Percentiles rank a stretch among this genome's conserved stretches.
These are phyloP conservation scores for Tolypeutes matacus DNA, from an alignment of 2,797 vertebrate species.

Conservation along the genomic window DNA sequence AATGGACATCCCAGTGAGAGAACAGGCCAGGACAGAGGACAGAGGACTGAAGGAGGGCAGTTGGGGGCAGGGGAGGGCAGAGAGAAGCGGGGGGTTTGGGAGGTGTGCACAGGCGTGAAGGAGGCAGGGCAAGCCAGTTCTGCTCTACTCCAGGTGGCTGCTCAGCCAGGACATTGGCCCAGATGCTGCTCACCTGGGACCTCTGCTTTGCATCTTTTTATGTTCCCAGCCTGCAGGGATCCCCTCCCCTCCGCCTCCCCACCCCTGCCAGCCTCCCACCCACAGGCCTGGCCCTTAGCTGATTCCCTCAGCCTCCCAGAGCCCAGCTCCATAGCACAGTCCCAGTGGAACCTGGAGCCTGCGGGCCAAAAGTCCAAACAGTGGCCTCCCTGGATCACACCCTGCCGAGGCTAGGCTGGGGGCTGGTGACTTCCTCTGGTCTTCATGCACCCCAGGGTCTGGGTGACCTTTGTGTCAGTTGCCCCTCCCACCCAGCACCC, in stretches of 20 bases:
- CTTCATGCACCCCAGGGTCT: neutral
- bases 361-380: neutral
- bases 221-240: neutral
- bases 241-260: neutral
- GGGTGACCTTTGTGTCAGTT: neutral
- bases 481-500: neutral
- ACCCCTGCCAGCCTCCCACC: neutral
- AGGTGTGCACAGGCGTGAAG: neutral
- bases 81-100: neutral
- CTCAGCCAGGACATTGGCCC: neutral
- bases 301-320: neutral
- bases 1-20: neutral
- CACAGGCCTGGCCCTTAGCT: too few relatives aligned
- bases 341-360: neutral
- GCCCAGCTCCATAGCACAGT: too few relatives aligned
- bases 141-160: accelerated
- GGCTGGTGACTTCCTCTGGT: neutral
- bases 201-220: neutral
- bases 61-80: neutral
- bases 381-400: neutral
- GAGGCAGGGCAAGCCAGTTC: neutral
- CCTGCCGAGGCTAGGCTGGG: neutral
- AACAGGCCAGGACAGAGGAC: neutral
- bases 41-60: neutral
- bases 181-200: neutral